phyloP scores from a whole-genome alignment of 2,797 vertebrate genomes.

The Clarias fuscus region DNA sequence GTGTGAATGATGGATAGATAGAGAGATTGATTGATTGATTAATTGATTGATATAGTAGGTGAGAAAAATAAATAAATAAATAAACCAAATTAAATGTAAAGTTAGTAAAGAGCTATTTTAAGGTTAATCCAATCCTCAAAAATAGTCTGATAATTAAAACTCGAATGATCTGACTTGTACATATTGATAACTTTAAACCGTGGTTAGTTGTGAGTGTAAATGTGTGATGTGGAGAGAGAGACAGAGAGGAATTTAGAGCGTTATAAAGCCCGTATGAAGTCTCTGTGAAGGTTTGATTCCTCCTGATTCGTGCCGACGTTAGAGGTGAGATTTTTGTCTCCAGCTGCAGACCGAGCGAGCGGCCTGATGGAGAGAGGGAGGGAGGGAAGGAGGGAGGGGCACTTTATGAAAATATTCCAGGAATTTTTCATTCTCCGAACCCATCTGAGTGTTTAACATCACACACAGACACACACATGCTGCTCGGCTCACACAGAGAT shows the following conservation, averaged over 20 bases:
- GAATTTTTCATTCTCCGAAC: conserved; percentile 50
- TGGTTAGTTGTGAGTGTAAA: not conserved
- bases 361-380: not conserved
- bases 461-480: not conserved
- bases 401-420: conserved; percentile 50
- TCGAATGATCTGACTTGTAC: not conserved
- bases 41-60: no score
- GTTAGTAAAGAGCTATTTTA: not conserved
- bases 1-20: not conserved
- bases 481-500: not conserved
- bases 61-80: not conserved
- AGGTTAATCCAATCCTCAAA: not conserved
- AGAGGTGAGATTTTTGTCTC: conserved; percentile 23
- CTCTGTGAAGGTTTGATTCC: not conserved
- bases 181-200: no score
- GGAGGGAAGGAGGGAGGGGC: conserved; percentile 25
- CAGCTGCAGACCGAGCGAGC: conserved; percentile 6
- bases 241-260: not conserved
- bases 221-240: not conserved
- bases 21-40: no score
- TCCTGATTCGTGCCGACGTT: conserved; percentile 10
- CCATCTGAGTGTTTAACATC: conserved; percentile 32
- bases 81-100: not conserved
- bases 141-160: not conserved
- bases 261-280: not conserved